Percentiles rank a stretch among this genome's conserved stretches.
phyloP scores from a whole-genome alignment of 2,113 vertebrate species.

The Pseudorectes ferrugineus region DNA sequence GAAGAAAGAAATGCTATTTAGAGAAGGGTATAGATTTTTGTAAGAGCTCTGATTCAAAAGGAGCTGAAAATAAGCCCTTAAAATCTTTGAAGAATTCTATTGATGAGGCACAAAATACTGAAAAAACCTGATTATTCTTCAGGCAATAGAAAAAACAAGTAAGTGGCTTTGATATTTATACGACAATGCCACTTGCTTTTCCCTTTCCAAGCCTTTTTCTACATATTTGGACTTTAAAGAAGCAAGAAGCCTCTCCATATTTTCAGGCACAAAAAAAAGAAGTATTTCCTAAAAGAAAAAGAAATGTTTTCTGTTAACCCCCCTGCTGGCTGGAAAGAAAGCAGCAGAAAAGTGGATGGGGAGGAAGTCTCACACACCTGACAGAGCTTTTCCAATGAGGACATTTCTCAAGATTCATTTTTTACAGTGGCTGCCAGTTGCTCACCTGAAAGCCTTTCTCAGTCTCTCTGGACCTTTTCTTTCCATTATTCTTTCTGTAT shows the following conservation, averaged over 20 bases:
- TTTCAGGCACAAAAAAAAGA: neutral
- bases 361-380: neutral
- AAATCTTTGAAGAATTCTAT: neutral
- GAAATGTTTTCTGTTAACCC: neutral
- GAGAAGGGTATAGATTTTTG: neutral
- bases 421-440: neutral
- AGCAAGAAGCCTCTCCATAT: neutral
- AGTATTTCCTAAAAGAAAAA: neutral
- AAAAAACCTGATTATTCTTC: neutral
- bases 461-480: neutral
- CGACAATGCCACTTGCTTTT: neutral
- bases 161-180: neutral
- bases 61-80: neutral
- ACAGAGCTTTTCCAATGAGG: neutral
- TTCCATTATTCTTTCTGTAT: neutral
- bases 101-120: neutral
- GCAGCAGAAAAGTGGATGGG: neutral
- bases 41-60: neutral
- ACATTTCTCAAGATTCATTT: neutral
- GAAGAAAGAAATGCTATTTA: neutral
- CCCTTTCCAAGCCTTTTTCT: neutral
- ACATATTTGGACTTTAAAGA: neutral
- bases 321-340: neutral
- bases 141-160: neutral
- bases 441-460: neutral